Percentiles rank a stretch among this genome's conserved stretches.
phyloP scores from a whole-genome alignment of 2,797 vertebrate species.

The Margarornis squamiger region DNA sequence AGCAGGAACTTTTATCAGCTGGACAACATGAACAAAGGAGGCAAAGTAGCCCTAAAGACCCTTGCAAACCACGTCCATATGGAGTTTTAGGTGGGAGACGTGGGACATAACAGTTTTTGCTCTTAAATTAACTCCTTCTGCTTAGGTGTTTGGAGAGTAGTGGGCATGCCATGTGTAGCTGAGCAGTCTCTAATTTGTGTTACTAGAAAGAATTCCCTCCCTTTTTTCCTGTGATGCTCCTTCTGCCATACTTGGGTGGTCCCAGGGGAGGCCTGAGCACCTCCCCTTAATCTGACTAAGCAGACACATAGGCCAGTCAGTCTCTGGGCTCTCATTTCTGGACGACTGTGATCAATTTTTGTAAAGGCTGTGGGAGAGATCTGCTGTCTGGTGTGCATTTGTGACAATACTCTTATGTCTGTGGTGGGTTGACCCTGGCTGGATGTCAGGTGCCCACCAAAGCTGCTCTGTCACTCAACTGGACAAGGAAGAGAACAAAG shows the following conservation, averaged over 20 bases:
- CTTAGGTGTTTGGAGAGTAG: neutral
- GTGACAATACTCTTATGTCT: neutral
- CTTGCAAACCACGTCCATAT: neutral
- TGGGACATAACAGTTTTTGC: neutral
- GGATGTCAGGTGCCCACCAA: neutral
- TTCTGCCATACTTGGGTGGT: neutral
- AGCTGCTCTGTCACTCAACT: neutral
- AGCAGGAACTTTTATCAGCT: neutral
- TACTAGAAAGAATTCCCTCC: neutral
- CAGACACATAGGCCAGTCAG: neutral
- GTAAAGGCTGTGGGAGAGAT: neutral
- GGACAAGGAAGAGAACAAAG: neutral
- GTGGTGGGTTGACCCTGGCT: neutral
- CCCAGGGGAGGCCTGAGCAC: neutral
- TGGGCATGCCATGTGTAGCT: neutral
- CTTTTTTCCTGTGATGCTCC: neutral
- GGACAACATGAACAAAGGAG: neutral
- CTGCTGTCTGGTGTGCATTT: neutral
- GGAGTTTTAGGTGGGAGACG: neutral
- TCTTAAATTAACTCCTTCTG: neutral
- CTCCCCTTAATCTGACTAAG: neutral
- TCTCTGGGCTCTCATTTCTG: neutral
- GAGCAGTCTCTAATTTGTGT: neutral
- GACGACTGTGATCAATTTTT: neutral
- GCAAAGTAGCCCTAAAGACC: neutral